Conservation (phyloP, 2,797 vertebrate genomes). For the Halcyon badia region DNA sequence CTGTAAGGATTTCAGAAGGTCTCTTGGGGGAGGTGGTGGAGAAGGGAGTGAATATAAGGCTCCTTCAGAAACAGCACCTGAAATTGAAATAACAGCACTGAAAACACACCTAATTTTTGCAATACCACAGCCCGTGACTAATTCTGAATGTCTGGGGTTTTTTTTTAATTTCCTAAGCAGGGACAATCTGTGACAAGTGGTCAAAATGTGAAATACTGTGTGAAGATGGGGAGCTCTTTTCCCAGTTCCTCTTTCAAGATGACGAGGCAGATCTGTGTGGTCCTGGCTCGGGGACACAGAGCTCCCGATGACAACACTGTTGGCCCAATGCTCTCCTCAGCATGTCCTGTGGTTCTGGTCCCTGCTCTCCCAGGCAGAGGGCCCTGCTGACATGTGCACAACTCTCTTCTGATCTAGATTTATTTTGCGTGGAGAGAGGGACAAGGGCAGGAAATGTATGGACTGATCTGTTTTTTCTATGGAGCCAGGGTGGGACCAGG, state of each 20-base stretch:
- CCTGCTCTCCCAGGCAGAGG: neutral
- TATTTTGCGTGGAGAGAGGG: neutral
- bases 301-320: neutral
- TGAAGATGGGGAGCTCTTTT: neutral
- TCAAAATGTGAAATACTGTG: neutral
- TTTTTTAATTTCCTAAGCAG: neutral
- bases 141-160: neutral
- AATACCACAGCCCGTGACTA: neutral
- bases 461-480: no score
- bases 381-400: fast-evolving
- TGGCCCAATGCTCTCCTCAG: neutral
- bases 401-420: neutral
- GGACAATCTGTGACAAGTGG: neutral
- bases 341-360: neutral
- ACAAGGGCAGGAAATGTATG: neutral
- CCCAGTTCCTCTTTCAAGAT: neutral
- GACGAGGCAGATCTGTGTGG: neutral
- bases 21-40: slow-evolving; percentile 46
- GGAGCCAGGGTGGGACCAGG: neutral
- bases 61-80: slow-evolving; percentile 51
- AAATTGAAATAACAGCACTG: slow-evolving; percentile 22
- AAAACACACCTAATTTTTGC: neutral
- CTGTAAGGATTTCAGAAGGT: slow-evolving; percentile 62
- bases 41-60: neutral
- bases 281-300: neutral